A percentile compares a stretch with the other conserved stretches of the same genome.
These are phyloP conservation scores for Epinephelus awoara DNA, from an alignment of 2,797 vertebrate genomes.

Conservation along the genomic window DNA sequence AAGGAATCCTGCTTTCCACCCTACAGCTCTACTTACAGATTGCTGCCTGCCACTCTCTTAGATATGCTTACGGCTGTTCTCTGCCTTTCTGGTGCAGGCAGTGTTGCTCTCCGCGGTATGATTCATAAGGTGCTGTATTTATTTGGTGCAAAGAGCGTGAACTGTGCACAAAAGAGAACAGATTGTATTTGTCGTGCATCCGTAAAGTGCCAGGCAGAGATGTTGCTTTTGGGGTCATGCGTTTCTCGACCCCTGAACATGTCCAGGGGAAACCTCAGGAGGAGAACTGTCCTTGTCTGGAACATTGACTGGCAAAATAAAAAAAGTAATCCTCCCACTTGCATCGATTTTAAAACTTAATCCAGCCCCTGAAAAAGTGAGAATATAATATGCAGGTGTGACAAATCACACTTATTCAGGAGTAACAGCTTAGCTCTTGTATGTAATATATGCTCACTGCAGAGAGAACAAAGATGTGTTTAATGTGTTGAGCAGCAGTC, in stretches of 20 bases:
- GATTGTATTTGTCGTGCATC: constrained; percentile 80
- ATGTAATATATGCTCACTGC: constrained; percentile 28
- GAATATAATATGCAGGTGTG: constrained; percentile 19
- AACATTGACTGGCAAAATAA: constrained; percentile 29
- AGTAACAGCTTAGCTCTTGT: constrained; percentile 11
- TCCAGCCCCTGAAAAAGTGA: not conserved
- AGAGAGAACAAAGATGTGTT: constrained; percentile 43
- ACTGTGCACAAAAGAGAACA: constrained; percentile 79
- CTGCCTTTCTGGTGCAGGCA: constrained; percentile 62
- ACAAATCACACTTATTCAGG: constrained; percentile 28
- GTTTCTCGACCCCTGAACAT: constrained; percentile 54
- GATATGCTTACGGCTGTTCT: constrained; percentile 69
- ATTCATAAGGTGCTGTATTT: constrained; percentile 84
- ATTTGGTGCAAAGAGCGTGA: constrained; percentile 84
- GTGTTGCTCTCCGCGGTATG: constrained; percentile 70
- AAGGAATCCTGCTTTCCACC: constrained; percentile 64
- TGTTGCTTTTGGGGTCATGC: constrained; percentile 64
- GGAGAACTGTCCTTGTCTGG: constrained; percentile 24
- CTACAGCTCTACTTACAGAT: constrained; percentile 77
- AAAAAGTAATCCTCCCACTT: constrained; percentile 13
- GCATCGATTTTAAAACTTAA: constrained; percentile 30
- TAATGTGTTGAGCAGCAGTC: constrained; percentile 39
- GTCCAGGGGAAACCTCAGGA: constrained; percentile 39
- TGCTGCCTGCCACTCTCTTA: constrained; percentile 79
- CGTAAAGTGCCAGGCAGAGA: constrained; percentile 64